Evolutionary conservation across 2,113 vertebrate species (phyloP).

Genomic region (Pimephales promelas): DNA sequence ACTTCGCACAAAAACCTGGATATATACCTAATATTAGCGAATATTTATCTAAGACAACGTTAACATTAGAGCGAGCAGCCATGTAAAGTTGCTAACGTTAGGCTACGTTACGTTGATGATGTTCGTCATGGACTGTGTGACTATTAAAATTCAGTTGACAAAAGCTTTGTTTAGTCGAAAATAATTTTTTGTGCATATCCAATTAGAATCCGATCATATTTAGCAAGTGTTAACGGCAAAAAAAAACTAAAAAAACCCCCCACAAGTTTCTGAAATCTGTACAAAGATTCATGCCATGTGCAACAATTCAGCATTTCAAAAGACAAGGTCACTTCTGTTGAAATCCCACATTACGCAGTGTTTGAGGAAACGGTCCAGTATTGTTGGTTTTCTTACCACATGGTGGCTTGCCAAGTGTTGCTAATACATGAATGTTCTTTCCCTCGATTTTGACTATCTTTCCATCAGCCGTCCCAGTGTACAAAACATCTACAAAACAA

Average conservation of each 20-base stretch:
- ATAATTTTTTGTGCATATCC: no score
- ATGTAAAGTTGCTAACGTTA: no score
- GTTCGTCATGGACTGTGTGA: no score
- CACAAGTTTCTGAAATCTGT: not conserved
- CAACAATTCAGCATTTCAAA: not conserved
- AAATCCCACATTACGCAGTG: conserved; percentile 5
- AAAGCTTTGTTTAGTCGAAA: no score
- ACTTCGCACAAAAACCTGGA: no score
- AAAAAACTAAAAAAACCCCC: not conserved
- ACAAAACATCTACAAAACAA: conserved; percentile 84
- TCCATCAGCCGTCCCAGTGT: conserved; percentile 91
- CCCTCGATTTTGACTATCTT: conserved; percentile 88
- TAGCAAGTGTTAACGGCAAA: no score
- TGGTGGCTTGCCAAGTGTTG: conserved; percentile 83
- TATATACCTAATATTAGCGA: no score
- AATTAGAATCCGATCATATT: no score
- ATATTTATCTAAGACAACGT: no score
- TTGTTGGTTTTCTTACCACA: conserved; percentile 82
- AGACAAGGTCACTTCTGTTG: conserved; percentile 8
- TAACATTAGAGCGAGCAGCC: no score
- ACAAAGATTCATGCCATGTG: not conserved
- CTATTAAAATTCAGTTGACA: no score
- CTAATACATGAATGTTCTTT: conserved; percentile 79
- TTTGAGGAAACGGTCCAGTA: conserved; percentile 21
- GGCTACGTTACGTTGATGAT: no score